A percentile compares a stretch with the other conserved stretches of the same genome.
phyloP scores from a whole-genome alignment of 2,888 invertebrate species.

The Sarcophaga variegata region DNA sequence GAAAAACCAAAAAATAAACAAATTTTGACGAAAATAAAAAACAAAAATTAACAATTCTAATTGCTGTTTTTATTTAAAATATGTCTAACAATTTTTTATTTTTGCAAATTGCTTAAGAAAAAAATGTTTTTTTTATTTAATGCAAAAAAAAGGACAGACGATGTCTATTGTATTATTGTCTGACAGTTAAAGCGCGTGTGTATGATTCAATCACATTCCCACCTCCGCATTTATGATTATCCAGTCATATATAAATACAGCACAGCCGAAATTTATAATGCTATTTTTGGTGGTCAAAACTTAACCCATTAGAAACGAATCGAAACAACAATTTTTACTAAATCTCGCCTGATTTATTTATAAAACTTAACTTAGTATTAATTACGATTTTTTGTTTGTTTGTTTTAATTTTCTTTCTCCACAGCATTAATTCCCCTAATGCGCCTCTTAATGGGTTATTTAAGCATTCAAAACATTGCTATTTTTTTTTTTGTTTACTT shows the following conservation, averaged over 20 bases:
- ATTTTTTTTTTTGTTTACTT: too few relatives aligned
- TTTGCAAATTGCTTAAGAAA: background rate
- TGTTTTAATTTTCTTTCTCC: too few relatives aligned
- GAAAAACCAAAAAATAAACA: background rate
- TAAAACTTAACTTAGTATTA: too few relatives aligned
- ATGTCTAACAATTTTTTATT: background rate
- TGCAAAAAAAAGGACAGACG: background rate
- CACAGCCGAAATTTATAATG: background rate
- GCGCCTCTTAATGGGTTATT: background rate
- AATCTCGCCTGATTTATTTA: too few relatives aligned
- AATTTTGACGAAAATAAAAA: too few relatives aligned
- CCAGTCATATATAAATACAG: background rate
- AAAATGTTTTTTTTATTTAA: background rate
- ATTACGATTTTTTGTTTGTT: too few relatives aligned
- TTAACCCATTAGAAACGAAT: background rate
- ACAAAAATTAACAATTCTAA: background rate
- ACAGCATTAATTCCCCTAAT: too few relatives aligned
- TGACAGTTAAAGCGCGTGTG: constrained; percentile 62
- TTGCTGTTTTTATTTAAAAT: background rate
- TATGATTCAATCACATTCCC: constrained; percentile 47
- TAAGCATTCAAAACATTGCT: background rate
- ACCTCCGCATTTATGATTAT: constrained; percentile 60
- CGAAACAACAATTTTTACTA: background rate
- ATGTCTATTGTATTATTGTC: constrained; percentile 11
- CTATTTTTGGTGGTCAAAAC: background rate